These are phyloP conservation scores for Urocolius indicus DNA, from an alignment of 2,113 vertebrate species.

Conservation along the genomic window DNA sequence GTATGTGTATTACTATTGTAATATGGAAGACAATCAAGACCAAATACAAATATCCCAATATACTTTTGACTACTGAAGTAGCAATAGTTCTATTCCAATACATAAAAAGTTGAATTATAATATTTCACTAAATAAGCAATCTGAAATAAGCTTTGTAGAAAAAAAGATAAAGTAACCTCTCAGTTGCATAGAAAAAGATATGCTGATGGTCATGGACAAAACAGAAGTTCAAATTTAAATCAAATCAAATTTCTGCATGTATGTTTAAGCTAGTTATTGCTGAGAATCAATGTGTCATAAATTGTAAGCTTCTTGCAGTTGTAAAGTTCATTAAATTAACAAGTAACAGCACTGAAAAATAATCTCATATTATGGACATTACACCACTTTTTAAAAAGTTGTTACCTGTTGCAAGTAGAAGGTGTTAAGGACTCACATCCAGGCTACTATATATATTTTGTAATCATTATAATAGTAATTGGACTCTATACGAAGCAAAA, in stretches of 20 bases:
- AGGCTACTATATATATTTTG: background rate
- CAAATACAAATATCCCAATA: background rate
- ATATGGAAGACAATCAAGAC: background rate
- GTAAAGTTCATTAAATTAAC: background rate
- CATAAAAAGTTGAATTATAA: background rate
- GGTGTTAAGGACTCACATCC: background rate
- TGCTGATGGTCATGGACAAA: background rate
- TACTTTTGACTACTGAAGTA: background rate
- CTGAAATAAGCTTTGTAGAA: background rate
- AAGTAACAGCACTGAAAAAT: background rate
- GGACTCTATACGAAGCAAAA: background rate
- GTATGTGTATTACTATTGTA: background rate
- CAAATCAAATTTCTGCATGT: background rate
- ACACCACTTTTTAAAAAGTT: background rate
- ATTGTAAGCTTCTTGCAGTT: background rate
- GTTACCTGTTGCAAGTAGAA: background rate
- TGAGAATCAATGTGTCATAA: background rate
- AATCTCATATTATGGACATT: background rate
- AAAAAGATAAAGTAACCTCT: background rate
- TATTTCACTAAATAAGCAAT: background rate
- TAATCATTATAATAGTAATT: background rate
- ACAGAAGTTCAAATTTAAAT: background rate
- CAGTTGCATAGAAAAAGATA: background rate
- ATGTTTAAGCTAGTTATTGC: background rate
- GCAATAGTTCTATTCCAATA: background rate